Conservation (phyloP, 2,888 invertebrate species). For the Acleris emargana region DNA sequence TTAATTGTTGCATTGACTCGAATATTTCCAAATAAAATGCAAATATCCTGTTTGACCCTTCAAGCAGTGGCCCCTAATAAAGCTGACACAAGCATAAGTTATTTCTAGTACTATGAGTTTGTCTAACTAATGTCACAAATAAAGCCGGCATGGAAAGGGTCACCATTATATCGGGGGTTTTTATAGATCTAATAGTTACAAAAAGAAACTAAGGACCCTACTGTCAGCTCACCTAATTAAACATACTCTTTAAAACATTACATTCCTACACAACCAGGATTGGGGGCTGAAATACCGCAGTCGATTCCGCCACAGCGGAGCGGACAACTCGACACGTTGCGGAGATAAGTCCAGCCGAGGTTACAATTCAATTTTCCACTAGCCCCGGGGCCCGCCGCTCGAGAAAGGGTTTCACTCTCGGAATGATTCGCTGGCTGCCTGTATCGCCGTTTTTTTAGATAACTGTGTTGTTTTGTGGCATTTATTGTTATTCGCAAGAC, state of each 20-base stretch:
- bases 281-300: constrained; percentile 52
- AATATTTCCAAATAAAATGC: too few relatives aligned
- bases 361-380: constrained; percentile 72
- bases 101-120: too few relatives aligned
- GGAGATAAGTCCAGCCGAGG: constrained; percentile 55
- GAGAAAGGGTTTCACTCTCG: constrained; percentile 44
- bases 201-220: too few relatives aligned
- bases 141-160: too few relatives aligned
- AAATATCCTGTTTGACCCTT: too few relatives aligned
- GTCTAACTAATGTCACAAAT: too few relatives aligned
- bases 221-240: not conserved
- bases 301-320: constrained; percentile 39
- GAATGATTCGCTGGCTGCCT: constrained; percentile 31
- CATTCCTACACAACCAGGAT: not conserved
- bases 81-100: too few relatives aligned
- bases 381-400: constrained; percentile 40
- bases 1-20: too few relatives aligned
- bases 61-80: too few relatives aligned
- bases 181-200: too few relatives aligned
- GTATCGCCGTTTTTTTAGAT: constrained; percentile 20
- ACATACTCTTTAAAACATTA: not conserved
- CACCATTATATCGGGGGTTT: too few relatives aligned
- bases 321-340: constrained; percentile 43
- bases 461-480: not conserved
- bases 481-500: not conserved